Conservation (phyloP, 2,113 vertebrate genomes). For the Herpetotheres cachinnans region DNA sequence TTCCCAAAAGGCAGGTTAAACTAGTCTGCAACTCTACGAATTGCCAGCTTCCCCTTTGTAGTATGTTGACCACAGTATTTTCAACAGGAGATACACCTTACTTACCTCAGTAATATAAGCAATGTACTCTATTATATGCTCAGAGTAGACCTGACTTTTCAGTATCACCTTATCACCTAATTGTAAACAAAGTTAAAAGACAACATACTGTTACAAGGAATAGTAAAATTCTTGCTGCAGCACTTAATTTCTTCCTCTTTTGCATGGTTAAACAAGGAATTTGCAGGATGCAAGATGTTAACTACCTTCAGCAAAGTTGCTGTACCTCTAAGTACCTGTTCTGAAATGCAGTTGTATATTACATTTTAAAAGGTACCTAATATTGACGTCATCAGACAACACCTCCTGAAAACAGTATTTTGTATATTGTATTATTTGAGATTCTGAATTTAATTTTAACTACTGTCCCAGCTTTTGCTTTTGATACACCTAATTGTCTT, state of each 20-base stretch:
- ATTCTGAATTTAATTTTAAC: not conserved
- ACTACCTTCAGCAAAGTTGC: not conserved
- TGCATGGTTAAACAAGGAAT: not conserved
- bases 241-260: not conserved
- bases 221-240: not conserved
- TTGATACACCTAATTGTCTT: not conserved
- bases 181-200: not conserved
- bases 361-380: not conserved
- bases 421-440: not conserved
- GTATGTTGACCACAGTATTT: not conserved
- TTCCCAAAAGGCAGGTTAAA: not conserved
- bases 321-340: not conserved
- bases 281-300: not conserved
- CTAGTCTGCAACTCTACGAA: not conserved
- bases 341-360: not conserved
- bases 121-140: slow-evolving; percentile 77
- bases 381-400: not conserved
- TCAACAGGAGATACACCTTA: not conserved
- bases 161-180: slow-evolving; percentile 87
- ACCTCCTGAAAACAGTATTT: not conserved
- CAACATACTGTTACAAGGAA: not conserved
- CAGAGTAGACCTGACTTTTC: slow-evolving; percentile 75
- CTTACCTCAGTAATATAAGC: slow-evolving; percentile 83
- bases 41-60: not conserved
- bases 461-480: not conserved